Conservation (phyloP, 2,888 invertebrate genomes). For the Rhyacophila evoluta region DNA sequence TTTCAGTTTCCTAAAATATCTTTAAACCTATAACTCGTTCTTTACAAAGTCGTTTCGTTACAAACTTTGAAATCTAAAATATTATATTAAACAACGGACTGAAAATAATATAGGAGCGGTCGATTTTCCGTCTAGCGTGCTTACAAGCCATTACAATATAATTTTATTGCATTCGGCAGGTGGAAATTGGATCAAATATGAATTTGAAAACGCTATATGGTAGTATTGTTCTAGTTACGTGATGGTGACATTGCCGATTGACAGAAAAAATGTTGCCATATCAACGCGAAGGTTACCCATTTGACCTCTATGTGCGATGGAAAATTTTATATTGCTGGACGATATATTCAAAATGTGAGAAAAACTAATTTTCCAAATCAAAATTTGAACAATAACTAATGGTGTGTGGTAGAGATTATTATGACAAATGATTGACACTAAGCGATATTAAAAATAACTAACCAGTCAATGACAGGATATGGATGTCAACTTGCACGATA, state of each 20-base stretch:
- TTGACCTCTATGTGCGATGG: background rate
- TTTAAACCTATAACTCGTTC: background rate
- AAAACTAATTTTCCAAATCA: no score
- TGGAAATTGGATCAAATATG: conserved; percentile 19
- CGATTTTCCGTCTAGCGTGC: background rate
- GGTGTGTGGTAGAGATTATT: no score
- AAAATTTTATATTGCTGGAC: no score
- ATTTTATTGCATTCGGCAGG: background rate
- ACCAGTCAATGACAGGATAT: no score
- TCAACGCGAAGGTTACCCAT: background rate
- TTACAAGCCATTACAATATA: background rate
- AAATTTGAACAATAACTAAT: no score
- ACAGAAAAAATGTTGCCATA: background rate
- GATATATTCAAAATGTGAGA: no score
- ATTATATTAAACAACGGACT: background rate
- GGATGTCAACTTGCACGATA: no score
- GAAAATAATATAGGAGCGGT: background rate
- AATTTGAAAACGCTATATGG: background rate
- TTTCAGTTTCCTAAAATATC: background rate
- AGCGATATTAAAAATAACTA: no score
- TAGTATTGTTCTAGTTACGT: background rate
- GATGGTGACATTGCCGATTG: background rate
- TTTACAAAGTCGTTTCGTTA: background rate
- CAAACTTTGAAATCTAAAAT: background rate
- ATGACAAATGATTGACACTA: no score